These are phyloP conservation scores for Syngnathus typhle DNA, from an alignment of 2,113 vertebrate genomes.

Conservation along the genomic window DNA sequence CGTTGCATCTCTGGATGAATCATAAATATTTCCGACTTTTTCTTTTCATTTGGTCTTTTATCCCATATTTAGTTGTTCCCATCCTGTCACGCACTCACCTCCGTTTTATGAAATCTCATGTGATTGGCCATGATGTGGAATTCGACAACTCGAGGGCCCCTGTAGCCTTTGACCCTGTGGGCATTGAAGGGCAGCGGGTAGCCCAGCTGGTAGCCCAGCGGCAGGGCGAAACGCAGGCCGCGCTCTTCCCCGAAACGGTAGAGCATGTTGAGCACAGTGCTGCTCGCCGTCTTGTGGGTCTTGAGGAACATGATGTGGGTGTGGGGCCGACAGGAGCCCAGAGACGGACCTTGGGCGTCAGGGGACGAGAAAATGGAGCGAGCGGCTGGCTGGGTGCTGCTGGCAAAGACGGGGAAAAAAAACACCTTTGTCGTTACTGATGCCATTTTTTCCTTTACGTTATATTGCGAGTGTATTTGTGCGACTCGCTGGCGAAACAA, in stretches of 20 bases:
- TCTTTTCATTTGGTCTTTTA: no score
- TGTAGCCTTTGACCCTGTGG: slow-evolving; percentile 79
- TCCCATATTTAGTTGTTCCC: neutral
- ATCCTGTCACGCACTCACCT: slow-evolving; percentile 65
- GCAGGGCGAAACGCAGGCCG: slow-evolving; percentile 78
- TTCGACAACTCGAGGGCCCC: slow-evolving; percentile 52
- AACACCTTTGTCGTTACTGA: no score
- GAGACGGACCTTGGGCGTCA: slow-evolving; percentile 54
- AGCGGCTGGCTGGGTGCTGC: slow-evolving; percentile 56
- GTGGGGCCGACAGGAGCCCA: slow-evolving; percentile 72
- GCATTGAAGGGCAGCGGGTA: slow-evolving; percentile 83
- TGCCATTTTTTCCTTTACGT: no score
- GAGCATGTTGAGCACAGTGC: slow-evolving; percentile 85
- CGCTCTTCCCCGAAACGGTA: slow-evolving; percentile 83
- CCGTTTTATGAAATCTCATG: slow-evolving; percentile 82
- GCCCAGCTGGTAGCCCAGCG: slow-evolving; percentile 82
- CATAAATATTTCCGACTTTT: no score
- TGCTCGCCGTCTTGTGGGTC: slow-evolving; percentile 93
- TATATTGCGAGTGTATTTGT: no score
- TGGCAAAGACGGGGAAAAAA: slow-evolving; percentile 6
- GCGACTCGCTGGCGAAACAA: no score
- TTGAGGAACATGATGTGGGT: slow-evolving; percentile 85
- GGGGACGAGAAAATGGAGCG: slow-evolving; percentile 58
- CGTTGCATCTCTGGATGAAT: no score
- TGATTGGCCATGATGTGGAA: slow-evolving; percentile 89